Conservation (phyloP, 2,888 invertebrate species). For the Papilio demoleus region DNA sequence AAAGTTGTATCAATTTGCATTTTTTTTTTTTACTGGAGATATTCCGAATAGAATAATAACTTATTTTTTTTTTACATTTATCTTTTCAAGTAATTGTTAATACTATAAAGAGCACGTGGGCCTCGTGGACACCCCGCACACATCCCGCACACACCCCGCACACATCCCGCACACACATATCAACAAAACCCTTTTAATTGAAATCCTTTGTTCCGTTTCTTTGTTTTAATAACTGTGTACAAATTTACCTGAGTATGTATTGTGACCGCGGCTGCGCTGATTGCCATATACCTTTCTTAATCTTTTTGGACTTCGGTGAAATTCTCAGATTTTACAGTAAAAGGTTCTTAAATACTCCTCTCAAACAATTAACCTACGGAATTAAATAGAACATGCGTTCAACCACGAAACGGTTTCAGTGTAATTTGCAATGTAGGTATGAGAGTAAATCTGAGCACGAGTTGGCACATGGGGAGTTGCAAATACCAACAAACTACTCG, state of each 20-base stretch:
- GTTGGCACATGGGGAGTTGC: conserved; percentile 10
- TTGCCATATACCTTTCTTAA: no score
- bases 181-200: conserved; percentile 4
- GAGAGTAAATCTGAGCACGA: neutral
- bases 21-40: no score
- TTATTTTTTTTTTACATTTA: no score
- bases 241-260: neutral
- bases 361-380: neutral
- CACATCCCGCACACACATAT: neutral
- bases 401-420: neutral
- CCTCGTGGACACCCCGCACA: neutral
- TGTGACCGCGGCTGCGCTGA: neutral
- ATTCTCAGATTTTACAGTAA: no score
- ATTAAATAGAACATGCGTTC: neutral
- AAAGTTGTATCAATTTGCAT: no score
- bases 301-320: neutral
- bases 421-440: neutral
- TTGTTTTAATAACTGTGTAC: conserved; percentile 12
- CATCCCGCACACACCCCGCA: neutral
- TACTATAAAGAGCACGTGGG: no score
- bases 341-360: no score
- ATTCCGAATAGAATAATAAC: no score
- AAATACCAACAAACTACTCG: conserved; percentile 20
- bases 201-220: conserved; percentile 4
- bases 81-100: neutral